Evolutionary conservation across 2,113 vertebrate genomes (phyloP), one percentile per base, ranked within the genome.

Genomic region (Thomomys bottae): DNA sequence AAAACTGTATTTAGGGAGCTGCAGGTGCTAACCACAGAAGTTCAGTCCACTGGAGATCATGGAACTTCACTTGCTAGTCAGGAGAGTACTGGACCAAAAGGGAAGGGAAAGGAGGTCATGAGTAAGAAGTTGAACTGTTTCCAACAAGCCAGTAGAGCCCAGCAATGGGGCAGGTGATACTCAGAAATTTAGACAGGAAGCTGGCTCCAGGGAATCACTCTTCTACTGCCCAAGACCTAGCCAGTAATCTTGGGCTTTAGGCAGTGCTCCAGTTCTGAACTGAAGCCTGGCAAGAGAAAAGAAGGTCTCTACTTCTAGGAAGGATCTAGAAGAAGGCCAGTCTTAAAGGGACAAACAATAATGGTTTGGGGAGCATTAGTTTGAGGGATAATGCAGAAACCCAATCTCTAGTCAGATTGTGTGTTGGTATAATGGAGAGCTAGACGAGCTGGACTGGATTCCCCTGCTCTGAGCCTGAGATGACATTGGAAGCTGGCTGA

Each of bases 131-230:
- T n/a, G n/a, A 54, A 70, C 49, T 17, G 20, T 64, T 68, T 38
- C 68, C 38, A 93, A n/a, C 23, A 81, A 76, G 12, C 36, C n/a
- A 24, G 23, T 67, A 68, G 17, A 81, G 45, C 15, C 11, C 67
- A 90, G 42, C 0, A 0, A 18, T 24, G 9, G 36, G 36, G 5
- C 63, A 81, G 76, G 6, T 34, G 14, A 68, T 75, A 66, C 68
- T 78, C 88, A 83, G 76, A 94, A 94, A 90, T 78, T 14, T 17
- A 88, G 36, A 73, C 21, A 86, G 86, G 78, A 96, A 95, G 63
- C 21, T 95, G 71, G 36, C 36, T 90, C 64, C 49, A 26, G 0
- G 3, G n/a, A 5, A 18, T 63, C 63, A 54, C 9, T 83, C 21
- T 21, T 84, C 61, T 20, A 68, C 45, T 24, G 67, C 21, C 70